phyloP scores from a whole-genome alignment of 35 echinoderm and acorn worm species.

The Nesometra sesokonis region DNA sequence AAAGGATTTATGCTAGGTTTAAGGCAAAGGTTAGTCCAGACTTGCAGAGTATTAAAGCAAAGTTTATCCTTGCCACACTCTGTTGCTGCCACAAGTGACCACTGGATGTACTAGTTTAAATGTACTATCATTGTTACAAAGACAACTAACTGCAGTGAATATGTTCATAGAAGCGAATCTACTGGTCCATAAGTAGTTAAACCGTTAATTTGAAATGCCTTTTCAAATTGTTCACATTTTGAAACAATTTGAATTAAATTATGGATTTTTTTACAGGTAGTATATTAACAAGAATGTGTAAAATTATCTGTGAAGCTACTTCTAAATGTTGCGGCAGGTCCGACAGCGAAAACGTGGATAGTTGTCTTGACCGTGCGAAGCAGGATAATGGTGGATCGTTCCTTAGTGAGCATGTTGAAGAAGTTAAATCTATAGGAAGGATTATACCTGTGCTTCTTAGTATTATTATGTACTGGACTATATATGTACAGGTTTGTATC shows the following conservation, averaged over 20 bases:
- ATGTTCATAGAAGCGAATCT: no score
- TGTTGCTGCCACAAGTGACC: no score
- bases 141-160: no score
- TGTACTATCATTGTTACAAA: no score
- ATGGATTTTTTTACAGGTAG: conserved; percentile 32
- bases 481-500: conserved; percentile 55
- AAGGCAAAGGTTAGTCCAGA: no score
- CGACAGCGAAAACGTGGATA: conserved; percentile 17
- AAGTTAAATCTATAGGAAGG: conserved; percentile 50
- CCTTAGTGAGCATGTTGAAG: conserved; percentile 44
- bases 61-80: no score
- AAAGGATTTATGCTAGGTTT: no score
- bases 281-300: conserved; percentile 43
- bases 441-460: conserved; percentile 61
- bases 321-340: background rate
- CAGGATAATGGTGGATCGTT: conserved; percentile 43
- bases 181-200: no score
- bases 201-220: no score
- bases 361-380: conserved; percentile 60
- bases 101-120: no score
- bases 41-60: no score
- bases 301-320: conserved; percentile 24
- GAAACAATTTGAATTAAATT: background rate
- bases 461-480: conserved; percentile 83
- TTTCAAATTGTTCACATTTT: background rate